phyloP scores from a whole-genome alignment of 2,113 vertebrate genomes.

The Erythrocercus mccallii region DNA sequence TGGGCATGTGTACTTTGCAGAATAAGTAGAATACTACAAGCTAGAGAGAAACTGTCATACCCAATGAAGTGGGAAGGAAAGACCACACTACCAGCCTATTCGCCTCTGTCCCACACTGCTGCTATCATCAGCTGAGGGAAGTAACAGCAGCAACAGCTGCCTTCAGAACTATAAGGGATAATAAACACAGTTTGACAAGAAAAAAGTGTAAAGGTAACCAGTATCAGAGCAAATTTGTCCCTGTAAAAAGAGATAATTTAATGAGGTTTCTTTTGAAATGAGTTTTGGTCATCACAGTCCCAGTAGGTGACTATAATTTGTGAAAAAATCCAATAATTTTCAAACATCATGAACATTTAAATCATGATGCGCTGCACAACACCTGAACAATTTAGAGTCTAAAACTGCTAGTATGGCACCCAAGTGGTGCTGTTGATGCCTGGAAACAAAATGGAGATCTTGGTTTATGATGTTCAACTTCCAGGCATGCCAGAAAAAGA shows the following conservation, averaged over 20 bases:
- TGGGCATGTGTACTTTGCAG: not conserved
- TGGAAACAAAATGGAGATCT: not conserved
- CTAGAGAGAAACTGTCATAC: not conserved
- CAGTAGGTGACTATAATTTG: not conserved
- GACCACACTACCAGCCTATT: fast-evolving
- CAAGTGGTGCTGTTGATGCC: not conserved
- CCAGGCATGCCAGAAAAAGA: not conserved
- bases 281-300: not conserved
- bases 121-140: not conserved
- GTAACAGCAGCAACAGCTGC: fast-evolving
- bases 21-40: not conserved
- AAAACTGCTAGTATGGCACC: not conserved
- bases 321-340: not conserved
- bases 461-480: not conserved
- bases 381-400: not conserved
- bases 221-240: not conserved
- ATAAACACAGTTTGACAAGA: not conserved
- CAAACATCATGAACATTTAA: not conserved
- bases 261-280: not conserved
- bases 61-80: not conserved
- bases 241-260: not conserved
- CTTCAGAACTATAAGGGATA: not conserved
- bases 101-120: not conserved
- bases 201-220: not conserved
- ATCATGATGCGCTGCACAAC: not conserved